Evolutionary conservation across 2,888 invertebrate species (phyloP).

Genomic region (Athalia rosae): DNA sequence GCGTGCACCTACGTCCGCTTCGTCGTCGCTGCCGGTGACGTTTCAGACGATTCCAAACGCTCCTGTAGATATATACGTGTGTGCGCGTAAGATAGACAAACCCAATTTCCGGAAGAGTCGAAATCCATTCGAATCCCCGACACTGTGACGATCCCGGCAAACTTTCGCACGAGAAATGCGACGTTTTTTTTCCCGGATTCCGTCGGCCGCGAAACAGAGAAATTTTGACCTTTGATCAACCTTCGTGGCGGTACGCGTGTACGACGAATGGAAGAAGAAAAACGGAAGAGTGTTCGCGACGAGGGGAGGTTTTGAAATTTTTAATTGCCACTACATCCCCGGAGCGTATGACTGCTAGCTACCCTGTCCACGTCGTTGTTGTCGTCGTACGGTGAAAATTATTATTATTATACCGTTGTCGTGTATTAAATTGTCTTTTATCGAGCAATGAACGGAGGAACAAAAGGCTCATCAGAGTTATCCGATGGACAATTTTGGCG

Average conservation of each 20-base stretch:
- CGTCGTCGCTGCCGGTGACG: neutral
- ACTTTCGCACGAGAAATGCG: neutral
- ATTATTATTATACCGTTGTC: neutral
- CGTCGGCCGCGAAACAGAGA: neutral
- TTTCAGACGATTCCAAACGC: slow-evolving; percentile 12
- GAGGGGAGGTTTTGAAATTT: neutral
- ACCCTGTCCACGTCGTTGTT: neutral
- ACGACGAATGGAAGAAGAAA: neutral
- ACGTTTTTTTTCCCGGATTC: neutral
- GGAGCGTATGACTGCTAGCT: too few relatives aligned
- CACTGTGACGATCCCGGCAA: neutral
- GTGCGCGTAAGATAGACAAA: slow-evolving; percentile 11
- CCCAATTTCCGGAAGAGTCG: slow-evolving; percentile 21
- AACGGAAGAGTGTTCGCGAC: neutral
- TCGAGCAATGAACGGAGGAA: slow-evolving; percentile 47
- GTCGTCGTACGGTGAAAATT: slow-evolving; percentile 5
- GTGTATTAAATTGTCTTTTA: slow-evolving; percentile 15
- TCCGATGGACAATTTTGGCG: slow-evolving; percentile 60
- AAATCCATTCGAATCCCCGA: slow-evolving; percentile 1
- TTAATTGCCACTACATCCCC: slow-evolving; percentile 31
- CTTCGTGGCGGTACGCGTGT: too few relatives aligned
- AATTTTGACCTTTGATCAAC: too few relatives aligned
- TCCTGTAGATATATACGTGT: slow-evolving; percentile 2
- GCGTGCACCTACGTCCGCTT: too few relatives aligned
- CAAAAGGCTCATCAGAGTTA: slow-evolving; percentile 62